These are phyloP conservation scores for Sebastes baramenuke DNA, from an alignment of 2,797 vertebrate species.

Conservation along the genomic window DNA sequence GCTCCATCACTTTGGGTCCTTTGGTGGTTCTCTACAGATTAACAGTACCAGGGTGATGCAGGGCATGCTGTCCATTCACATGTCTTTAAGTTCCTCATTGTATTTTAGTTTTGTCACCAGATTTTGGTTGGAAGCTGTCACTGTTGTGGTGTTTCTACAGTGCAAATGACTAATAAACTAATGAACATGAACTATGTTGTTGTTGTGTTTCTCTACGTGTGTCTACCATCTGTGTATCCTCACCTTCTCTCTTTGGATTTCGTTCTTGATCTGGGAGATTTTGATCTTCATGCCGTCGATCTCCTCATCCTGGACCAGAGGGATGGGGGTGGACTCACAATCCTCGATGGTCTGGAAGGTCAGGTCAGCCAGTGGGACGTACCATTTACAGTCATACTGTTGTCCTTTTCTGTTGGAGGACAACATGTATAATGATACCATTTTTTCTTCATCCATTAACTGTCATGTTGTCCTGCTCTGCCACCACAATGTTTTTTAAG, in stretches of 20 bases:
- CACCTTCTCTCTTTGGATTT: slow-evolving; percentile 95
- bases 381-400: slow-evolving; percentile 97
- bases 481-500: background rate
- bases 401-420: slow-evolving; percentile 87
- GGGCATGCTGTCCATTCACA: background rate
- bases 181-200: background rate
- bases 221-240: background rate
- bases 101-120: background rate
- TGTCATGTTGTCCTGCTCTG: background rate
- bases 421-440: background rate
- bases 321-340: slow-evolving; percentile 87
- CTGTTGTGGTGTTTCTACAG: background rate
- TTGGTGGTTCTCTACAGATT: slow-evolving; percentile 89
- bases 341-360: slow-evolving; percentile 94
- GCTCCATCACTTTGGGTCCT: slow-evolving; percentile 88
- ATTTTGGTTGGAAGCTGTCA: background rate
- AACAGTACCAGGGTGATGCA: background rate
- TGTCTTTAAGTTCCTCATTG: slow-evolving; percentile 16
- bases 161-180: background rate
- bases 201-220: background rate
- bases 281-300: slow-evolving; percentile 93
- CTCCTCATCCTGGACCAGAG: slow-evolving; percentile 92
- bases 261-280: slow-evolving; percentile 94
- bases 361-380: slow-evolving; percentile 92
- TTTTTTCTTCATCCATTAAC: background rate